Conservation (phyloP, 2,797 vertebrate genomes). For the Acanthopagrus latus region DNA sequence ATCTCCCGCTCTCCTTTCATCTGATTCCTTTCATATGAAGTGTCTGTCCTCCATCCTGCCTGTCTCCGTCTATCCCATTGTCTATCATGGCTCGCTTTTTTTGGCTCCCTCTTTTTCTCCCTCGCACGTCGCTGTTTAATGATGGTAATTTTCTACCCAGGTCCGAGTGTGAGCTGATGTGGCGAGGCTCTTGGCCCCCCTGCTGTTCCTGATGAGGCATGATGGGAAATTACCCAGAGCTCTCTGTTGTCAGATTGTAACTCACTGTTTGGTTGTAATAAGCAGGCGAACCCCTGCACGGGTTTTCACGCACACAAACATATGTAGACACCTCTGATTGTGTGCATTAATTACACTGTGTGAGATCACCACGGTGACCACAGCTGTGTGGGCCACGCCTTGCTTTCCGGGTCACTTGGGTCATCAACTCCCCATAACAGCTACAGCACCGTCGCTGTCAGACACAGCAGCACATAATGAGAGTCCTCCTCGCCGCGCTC, state of each 20-base stretch:
- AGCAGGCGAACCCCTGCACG: constrained; percentile 91
- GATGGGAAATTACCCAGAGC: constrained; percentile 99
- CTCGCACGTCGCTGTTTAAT: constrained; percentile 85
- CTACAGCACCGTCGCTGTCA: constrained; percentile 71
- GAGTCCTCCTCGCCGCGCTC: constrained; percentile 60
- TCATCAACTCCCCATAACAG: constrained; percentile 73
- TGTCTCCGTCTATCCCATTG: constrained; percentile 64
- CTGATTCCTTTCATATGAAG: constrained; percentile 38
- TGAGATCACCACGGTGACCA: constrained; percentile 97
- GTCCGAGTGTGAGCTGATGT: constrained; percentile 99
- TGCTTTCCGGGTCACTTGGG: constrained; percentile 89
- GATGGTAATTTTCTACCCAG: constrained; percentile 99
- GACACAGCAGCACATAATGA: constrained; percentile 78
- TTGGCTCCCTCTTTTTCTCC: constrained; percentile 69
- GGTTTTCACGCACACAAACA: constrained; percentile 72
- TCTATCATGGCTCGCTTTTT: constrained; percentile 64
- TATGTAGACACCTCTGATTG: constrained; percentile 85
- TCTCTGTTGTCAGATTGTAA: constrained; percentile 95
- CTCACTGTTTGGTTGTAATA: constrained; percentile 99
- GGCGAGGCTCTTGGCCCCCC: constrained; percentile 94
- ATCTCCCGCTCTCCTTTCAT: constrained; percentile 46
- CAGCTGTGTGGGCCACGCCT: constrained; percentile 93
- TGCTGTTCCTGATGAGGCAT: constrained; percentile 98
- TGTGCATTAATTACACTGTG: constrained; percentile 98
- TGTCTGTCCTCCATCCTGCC: constrained; percentile 43